Conservation (phyloP, 23 tunicate species). For the Halocynthia aurantium region DNA sequence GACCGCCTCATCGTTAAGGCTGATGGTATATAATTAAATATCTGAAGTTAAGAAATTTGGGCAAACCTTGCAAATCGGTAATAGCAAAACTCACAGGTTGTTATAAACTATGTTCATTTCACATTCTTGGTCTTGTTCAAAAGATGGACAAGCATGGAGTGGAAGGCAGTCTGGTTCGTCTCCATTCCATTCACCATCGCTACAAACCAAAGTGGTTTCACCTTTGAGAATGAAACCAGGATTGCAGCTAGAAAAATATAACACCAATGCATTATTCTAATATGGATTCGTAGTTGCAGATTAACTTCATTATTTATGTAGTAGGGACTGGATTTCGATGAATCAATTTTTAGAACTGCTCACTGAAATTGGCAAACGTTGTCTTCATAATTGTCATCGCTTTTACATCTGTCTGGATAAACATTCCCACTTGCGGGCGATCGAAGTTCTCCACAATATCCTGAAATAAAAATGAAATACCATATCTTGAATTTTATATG, state of each 20-base stretch:
- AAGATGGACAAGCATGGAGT: slow-evolving; percentile 23
- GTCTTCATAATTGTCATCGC: slow-evolving; percentile 37
- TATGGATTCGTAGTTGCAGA: not conserved
- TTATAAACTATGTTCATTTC: slow-evolving; percentile 20
- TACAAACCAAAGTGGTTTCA: slow-evolving; percentile 18
- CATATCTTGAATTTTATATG: too few species aligned
- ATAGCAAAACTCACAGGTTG: slow-evolving; percentile 35
- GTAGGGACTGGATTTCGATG: slow-evolving; percentile 31
- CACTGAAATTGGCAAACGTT: slow-evolving; percentile 60
- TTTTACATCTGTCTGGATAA: slow-evolving; percentile 52
- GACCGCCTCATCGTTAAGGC: slow-evolving; percentile 21
- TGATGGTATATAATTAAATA: not conserved
- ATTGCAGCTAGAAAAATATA: slow-evolving; percentile 26
- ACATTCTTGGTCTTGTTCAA: slow-evolving; percentile 8
- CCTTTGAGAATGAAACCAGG: slow-evolving; percentile 48
- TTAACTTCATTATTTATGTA: not conserved
- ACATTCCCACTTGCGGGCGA: slow-evolving; percentile 47
- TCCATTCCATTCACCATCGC: slow-evolving; percentile 41
- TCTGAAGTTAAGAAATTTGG: not conserved
- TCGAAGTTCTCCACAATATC: slow-evolving; percentile 28
- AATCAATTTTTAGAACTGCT: not conserved
- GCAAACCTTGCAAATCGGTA: not conserved
- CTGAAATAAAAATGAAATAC: slow-evolving; percentile 12
- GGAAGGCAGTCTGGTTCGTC: slow-evolving; percentile 39
- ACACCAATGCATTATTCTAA: not conserved